A percentile compares a stretch with the other conserved stretches of the same genome.
Evolutionary conservation across 2,888 invertebrate species (phyloP).

Genomic region (Perithous albicinctus): DNA sequence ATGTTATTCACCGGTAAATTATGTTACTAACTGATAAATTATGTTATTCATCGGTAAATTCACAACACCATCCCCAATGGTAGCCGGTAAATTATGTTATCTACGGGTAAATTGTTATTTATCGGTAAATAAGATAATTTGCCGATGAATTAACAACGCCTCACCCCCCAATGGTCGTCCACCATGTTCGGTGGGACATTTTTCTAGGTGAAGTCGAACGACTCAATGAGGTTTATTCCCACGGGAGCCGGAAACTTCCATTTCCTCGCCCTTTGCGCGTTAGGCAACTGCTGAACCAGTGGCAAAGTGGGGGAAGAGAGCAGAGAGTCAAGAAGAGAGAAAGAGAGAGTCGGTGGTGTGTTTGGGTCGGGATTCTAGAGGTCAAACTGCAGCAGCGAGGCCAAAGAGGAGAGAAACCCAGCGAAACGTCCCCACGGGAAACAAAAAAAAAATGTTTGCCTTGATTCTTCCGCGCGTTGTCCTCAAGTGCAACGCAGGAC

Average conservation of each 20-base stretch:
- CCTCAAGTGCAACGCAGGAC: conserved; percentile 19
- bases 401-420: conserved; percentile 6
- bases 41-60: no score
- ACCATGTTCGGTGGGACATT: neutral
- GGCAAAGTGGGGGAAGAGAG: neutral
- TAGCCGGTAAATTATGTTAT: no score
- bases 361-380: conserved; percentile 55
- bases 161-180: neutral
- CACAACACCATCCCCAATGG: no score
- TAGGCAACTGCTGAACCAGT: neutral
- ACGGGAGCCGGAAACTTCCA: conserved; percentile 74
- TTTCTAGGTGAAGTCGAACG: conserved; percentile 23
- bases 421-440: conserved; percentile 38
- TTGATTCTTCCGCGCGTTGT: conserved; percentile 51
- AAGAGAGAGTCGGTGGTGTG: conserved; percentile 10
- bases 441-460: conserved; percentile 63
- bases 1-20: no score
- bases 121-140: no score
- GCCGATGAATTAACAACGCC: no score
- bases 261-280: neutral
- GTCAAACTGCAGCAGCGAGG: conserved; percentile 53
- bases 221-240: conserved; percentile 61
- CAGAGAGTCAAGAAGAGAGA: conserved; percentile 11
- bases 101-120: no score
- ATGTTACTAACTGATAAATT: no score